Evolutionary conservation across 2,113 vertebrate species (phyloP), one percentile per base, ranked within the genome.

Genomic region (Nematolebias whitei): DNA sequence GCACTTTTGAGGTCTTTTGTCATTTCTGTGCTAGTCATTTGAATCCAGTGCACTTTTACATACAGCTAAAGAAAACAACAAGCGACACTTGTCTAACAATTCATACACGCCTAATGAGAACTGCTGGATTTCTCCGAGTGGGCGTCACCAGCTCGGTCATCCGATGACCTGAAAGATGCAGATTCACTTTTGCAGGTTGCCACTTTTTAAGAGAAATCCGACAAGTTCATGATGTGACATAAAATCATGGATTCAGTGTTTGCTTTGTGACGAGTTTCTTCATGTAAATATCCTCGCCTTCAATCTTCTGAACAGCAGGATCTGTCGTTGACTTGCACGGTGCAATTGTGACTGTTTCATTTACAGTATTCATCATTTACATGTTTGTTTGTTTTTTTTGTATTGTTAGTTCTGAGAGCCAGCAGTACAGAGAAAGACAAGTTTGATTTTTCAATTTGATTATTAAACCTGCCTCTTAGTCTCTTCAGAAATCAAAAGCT

Each of bases 261-360:
- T 49, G 4, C 66, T 40, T 5, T 1, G 18, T 44, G 39, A 45
- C 13, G 39, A 54, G 26, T 50, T 75, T 72, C 56, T 83, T 65
- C 63, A 54, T 85, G 80, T 81, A 82, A 79, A 85, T 88, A 79
- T 43, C 74, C 64, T 69, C 76, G 52, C 22, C 38, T n/a, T 44
- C 44, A 51, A 41, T 44, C 71, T 50, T 80, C 74, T 75, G 72
- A 88, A 79, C 88, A 86, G 87, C 87, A 76, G 87, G 87, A 84
- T 87, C 85, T 90, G 87, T 87, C 73, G 32, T 40, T 43, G 60
- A 71, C 63, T 24, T 62, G 32, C 55, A 12, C 64, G 56, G 18
- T 56, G 35, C 78, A 7, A 3, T 67, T 47, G 38, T 58, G n/a
- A 63, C 50, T 58, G 44, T 43, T 65, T 53, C 12, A 24, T 58